phyloP scores from a whole-genome alignment of 1,140 invertebrate species.

The Achroia grisella region DNA sequence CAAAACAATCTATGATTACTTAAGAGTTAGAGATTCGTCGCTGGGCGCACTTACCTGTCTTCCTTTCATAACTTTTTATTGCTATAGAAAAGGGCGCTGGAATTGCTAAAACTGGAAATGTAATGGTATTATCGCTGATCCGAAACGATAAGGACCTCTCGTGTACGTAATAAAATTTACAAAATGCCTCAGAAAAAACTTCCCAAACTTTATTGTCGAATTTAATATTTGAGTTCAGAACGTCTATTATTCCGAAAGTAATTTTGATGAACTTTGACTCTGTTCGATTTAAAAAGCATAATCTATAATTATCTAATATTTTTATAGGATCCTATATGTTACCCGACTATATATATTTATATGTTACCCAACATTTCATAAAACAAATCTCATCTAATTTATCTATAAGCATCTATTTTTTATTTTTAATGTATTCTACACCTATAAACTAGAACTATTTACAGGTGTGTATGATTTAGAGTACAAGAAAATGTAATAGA shows the following conservation, averaged over 20 bases:
- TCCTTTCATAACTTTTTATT: constrained; percentile 37
- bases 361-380: too few species aligned
- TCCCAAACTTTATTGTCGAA: constrained; percentile 6
- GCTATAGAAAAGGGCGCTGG: constrained; percentile 25
- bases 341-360: too few species aligned
- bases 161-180: constrained; percentile 39
- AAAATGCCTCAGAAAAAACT: constrained; percentile 27
- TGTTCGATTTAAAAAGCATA: too few species aligned
- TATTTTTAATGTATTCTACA: too few species aligned
- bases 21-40: background rate
- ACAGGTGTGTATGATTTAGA: too few species aligned
- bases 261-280: background rate
- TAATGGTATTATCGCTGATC: constrained; percentile 46
- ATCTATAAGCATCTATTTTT: too few species aligned
- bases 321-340: too few species aligned
- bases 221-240: constrained; percentile 2
- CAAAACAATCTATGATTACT: too few species aligned
- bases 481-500: too few species aligned
- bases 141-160: constrained; percentile 34
- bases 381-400: too few species aligned
- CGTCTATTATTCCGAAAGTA: background rate
- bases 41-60: constrained; percentile 28
- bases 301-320: too few species aligned
- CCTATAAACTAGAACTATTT: too few species aligned
- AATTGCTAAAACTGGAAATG: constrained; percentile 41